phyloP scores from a whole-genome alignment of 2,797 vertebrate genomes.

The Tamandua tetradactyla region DNA sequence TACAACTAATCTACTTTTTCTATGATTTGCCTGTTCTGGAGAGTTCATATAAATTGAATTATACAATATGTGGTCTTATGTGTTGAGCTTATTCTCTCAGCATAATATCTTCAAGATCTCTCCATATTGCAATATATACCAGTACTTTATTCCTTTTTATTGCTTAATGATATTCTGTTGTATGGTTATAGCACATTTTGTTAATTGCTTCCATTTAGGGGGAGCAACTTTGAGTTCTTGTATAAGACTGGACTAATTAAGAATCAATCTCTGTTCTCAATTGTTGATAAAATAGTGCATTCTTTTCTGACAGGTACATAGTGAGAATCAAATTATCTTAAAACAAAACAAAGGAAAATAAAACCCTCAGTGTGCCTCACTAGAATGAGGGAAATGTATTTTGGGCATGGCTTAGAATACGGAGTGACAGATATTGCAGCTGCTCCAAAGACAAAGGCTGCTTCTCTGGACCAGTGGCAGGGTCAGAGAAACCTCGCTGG shows the following conservation, averaged over 20 bases:
- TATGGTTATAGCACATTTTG: neutral
- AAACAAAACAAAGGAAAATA: neutral
- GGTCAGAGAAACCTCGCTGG: neutral
- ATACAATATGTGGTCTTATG: neutral
- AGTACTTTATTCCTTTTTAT: neutral
- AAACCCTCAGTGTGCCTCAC: neutral
- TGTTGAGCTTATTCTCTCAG: neutral
- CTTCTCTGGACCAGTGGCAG: neutral
- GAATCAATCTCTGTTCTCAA: neutral
- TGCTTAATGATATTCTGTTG: neutral
- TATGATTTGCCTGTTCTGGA: neutral
- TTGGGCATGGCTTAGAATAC: neutral
- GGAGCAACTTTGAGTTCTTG: neutral
- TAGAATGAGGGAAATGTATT: neutral
- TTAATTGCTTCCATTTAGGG: neutral
- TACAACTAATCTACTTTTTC: neutral
- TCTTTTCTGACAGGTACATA: neutral
- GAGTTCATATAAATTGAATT: neutral
- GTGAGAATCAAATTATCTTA: slow-evolving; percentile 8
- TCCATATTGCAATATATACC: neutral
- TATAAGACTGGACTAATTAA: neutral
- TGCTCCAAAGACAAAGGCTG: neutral
- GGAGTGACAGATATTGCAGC: neutral
- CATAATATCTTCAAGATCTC: neutral
- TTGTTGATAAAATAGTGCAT: neutral